These are phyloP conservation scores for Stegastes partitus DNA, from an alignment of 2,113 vertebrate genomes.

Conservation along the genomic window DNA sequence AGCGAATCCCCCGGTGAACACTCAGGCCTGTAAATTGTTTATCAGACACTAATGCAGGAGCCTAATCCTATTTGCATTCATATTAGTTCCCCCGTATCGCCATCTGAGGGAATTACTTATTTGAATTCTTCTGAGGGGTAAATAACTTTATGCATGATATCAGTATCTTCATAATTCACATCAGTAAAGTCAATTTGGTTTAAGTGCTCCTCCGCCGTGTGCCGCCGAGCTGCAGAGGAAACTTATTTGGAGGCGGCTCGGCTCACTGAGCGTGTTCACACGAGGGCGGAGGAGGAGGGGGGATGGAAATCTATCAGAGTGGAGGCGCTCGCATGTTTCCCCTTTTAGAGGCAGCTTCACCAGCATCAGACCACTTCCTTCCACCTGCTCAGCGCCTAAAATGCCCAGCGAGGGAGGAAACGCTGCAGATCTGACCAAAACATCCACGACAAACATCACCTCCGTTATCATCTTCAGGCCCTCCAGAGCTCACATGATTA, in stretches of 20 bases:
- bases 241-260: conserved; percentile 90
- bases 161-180: conserved; percentile 95
- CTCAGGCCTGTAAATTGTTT: conserved; percentile 90
- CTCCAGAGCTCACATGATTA: no score
- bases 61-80: conserved; percentile 98
- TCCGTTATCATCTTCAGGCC: no score
- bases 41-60: conserved; percentile 90
- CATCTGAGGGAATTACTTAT: conserved; percentile 90
- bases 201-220: conserved; percentile 90
- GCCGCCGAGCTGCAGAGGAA: conserved; percentile 82
- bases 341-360: not conserved
- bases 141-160: conserved; percentile 93
- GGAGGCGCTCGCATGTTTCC: not conserved
- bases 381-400: not conserved
- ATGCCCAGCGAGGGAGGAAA: not conserved
- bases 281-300: no score
- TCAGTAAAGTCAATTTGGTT: conserved; percentile 94
- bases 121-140: conserved; percentile 93
- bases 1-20: conserved; percentile 80
- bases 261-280: conserved; percentile 86
- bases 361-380: not conserved
- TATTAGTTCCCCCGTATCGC: conserved; percentile 91
- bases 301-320: conserved; percentile 65
- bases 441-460: no score
- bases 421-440: not conserved